Base-by-base conservation (phyloP, 2,888 invertebrate species). In the Emesis russula region DNA sequence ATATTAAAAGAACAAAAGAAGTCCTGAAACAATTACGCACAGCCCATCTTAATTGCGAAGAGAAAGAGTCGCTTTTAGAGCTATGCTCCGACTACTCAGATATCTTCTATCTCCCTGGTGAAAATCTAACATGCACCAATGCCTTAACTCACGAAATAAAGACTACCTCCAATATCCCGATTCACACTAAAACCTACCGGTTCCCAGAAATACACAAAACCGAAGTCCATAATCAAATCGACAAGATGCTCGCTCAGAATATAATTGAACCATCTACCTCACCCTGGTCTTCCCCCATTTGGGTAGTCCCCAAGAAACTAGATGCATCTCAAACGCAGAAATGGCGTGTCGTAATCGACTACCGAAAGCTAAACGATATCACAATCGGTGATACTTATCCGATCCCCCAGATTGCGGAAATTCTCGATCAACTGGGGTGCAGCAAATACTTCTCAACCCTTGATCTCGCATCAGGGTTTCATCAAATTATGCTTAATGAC, bases 221-320 rank as follows among this genome's bases (percentile, higher is more conserved):
- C 9, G 93, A 93, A 87, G 91, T 93, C 0, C 15, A 73, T 9
- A 70, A 48, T 6, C 93, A 92, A 90, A 89, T 93, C 0, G 70
- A 84, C 3, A 79, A 94, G 77, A 93, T 94, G 93, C 36, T 95
- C 7, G 53, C 93, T 6, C 85, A 95, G 48, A 81, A 85, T 0
- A 93, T 95, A 0, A 95, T 95, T 15, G 36, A 87, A 85, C 95
- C 93, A 0, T 93, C 93, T 1, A 68, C 6, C 0, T 93, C 93
- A 0, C 94, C 93, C 0, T 95, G 94, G 95, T 87, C 82, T 7
- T 87, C 94, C 0, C 94, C 94, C 0, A 91, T 94, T 82, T 94
- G 53, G 53, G 53, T 53, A 1, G 91, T 95, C 0, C 95, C 93
- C 0, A 95, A 95, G 73, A 95, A 95, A 58, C 4, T 76, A 0